phyloP scores from a whole-genome alignment of 2,113 vertebrate genomes.

The Morone chrysops region DNA sequence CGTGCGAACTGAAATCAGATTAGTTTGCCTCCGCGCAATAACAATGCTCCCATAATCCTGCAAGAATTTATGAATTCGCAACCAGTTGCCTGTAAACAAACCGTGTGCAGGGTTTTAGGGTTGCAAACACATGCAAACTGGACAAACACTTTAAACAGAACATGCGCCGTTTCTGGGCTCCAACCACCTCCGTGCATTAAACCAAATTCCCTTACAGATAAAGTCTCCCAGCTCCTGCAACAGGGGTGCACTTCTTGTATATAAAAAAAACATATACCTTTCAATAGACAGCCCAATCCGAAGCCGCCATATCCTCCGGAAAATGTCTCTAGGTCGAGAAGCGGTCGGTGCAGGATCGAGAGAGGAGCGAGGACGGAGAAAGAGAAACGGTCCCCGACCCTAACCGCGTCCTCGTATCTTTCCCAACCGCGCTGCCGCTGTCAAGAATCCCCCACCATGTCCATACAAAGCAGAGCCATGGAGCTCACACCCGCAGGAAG shows the following conservation, averaged over 20 bases:
- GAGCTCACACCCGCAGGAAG: constrained; percentile 75
- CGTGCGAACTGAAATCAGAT: constrained; percentile 55
- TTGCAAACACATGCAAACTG: background rate
- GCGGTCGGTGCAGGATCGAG: constrained; percentile 24
- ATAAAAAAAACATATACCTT: constrained; percentile 65
- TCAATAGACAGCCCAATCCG: constrained; percentile 43
- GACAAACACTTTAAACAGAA: too few relatives aligned
- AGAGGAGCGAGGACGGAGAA: constrained; percentile 4
- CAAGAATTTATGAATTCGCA: background rate
- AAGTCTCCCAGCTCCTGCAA: constrained; percentile 19
- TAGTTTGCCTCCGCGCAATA: constrained; percentile 35
- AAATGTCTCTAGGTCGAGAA: constrained; percentile 20
- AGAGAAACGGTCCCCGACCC: constrained; percentile 46
- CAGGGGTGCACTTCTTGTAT: constrained; percentile 12
- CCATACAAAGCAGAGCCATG: constrained; percentile 67
- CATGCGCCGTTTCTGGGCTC: background rate
- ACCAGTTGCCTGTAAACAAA: background rate
- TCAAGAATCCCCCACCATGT: constrained; percentile 81
- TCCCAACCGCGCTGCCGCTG: constrained; percentile 75
- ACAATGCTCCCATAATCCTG: constrained; percentile 26
- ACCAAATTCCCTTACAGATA: constrained; percentile 34
- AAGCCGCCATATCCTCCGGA: constrained; percentile 67
- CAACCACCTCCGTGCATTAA: background rate
- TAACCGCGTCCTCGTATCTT: constrained; percentile 72
- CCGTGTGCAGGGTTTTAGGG: background rate